These are phyloP conservation scores for Gallinago solitaria DNA, from an alignment of 2,797 vertebrate species.

Conservation along the genomic window DNA sequence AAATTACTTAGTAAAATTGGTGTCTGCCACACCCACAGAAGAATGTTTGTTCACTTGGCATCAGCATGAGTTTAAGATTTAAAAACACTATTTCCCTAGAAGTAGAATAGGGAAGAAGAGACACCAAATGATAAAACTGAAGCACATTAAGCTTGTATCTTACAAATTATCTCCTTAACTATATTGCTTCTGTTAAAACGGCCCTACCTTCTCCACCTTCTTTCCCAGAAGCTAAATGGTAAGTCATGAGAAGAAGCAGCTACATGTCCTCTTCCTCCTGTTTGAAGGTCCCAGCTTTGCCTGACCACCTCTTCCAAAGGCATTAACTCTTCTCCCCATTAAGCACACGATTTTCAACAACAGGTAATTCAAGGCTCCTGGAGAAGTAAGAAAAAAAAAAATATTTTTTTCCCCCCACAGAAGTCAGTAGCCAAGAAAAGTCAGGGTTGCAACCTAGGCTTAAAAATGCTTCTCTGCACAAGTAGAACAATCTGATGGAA, in stretches of 20 bases:
- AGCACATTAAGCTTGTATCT: background rate
- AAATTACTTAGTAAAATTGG: background rate
- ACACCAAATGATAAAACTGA: background rate
- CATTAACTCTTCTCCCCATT: background rate
- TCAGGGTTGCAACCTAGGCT: background rate
- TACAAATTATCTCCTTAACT: background rate
- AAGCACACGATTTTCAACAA: background rate
- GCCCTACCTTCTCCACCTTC: background rate
- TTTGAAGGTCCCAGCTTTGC: background rate
- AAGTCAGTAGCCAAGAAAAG: background rate
- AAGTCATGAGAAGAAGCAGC: background rate
- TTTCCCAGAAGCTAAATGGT: background rate
- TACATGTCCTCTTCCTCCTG: background rate
- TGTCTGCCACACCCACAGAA: background rate
- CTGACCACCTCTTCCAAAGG: background rate
- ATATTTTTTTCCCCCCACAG: background rate
- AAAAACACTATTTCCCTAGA: background rate
- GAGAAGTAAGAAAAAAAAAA: background rate
- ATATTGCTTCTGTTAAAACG: background rate
- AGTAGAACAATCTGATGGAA: background rate
- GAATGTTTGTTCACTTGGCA: background rate
- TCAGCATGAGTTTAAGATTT: background rate
- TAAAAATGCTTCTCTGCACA: background rate
- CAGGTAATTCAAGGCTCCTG: background rate
- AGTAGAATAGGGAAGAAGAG: background rate